Conservation (phyloP, 2,113 vertebrate species). For the Periophthalmodon schlosseri region DNA sequence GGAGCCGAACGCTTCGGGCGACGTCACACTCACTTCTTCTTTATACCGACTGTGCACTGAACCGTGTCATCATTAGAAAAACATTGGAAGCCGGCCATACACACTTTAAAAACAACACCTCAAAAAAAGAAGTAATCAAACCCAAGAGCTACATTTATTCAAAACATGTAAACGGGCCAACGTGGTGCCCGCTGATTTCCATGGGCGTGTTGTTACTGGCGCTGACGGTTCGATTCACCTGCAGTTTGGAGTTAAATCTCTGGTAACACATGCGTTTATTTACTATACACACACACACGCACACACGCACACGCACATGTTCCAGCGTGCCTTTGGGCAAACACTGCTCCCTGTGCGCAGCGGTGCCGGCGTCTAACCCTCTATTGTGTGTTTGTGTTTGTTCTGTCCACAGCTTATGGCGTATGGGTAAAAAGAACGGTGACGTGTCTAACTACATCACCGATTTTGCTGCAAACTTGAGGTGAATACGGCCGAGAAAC, state of each 20-base stretch:
- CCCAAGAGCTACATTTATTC: neutral
- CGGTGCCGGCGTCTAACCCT: conserved; percentile 52
- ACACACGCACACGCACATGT: conserved; percentile 15
- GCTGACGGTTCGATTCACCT: conserved; percentile 51
- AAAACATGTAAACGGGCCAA: conserved; percentile 13
- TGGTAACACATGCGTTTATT: conserved; percentile 14
- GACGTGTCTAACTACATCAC: conserved; percentile 81
- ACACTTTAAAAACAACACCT: neutral
- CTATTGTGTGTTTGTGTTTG: conserved; percentile 51
- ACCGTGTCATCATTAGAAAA: too few species aligned
- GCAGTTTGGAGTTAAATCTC: conserved; percentile 59
- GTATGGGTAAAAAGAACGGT: conserved; percentile 82
- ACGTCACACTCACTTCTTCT: too few species aligned
- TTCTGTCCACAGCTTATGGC: conserved; percentile 80
- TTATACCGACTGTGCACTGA: too few species aligned
- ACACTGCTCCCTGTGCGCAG: conserved; percentile 34
- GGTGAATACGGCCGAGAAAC: conserved; percentile 68
- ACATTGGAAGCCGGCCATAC: too few species aligned
- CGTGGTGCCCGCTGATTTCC: conserved; percentile 19
- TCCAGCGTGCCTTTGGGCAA: conserved; percentile 21
- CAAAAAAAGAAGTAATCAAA: neutral
- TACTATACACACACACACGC: conserved; percentile 19
- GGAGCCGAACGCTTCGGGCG: too few species aligned
- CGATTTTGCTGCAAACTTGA: conserved; percentile 82
- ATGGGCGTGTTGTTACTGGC: neutral